phyloP scores from a whole-genome alignment of 2,888 invertebrate genomes.

The Ennomos quercinarius region DNA sequence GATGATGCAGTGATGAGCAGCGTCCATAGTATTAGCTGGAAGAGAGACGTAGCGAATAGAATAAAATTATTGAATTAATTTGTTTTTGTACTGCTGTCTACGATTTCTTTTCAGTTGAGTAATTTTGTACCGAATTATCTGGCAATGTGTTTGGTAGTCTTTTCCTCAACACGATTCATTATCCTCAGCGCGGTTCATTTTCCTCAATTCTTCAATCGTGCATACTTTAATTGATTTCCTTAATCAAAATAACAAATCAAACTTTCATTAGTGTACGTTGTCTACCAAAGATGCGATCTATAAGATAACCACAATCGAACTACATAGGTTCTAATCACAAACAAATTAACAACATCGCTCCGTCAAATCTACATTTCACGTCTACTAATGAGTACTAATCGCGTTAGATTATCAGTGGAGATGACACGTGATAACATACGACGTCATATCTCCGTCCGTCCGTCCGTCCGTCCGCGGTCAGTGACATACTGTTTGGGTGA shows the following conservation, averaged over 20 bases:
- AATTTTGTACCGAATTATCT: too few species aligned
- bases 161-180: too few species aligned
- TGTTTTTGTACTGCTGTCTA: too few species aligned
- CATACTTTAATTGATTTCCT: too few species aligned
- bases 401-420: conserved; percentile 6
- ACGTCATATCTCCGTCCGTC: conserved; percentile 9
- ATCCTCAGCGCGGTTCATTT: too few species aligned
- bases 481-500: conserved; percentile 61
- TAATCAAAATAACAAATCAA: too few species aligned
- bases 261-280: too few species aligned
- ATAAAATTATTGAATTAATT: too few species aligned
- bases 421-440: conserved; percentile 25
- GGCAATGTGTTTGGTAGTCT: too few species aligned
- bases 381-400: conserved; percentile 9
- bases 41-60: conserved; percentile 8
- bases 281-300: too few species aligned
- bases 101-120: too few species aligned
- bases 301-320: not conserved
- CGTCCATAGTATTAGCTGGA: conserved; percentile 55
- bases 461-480: conserved; percentile 45
- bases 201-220: too few species aligned
- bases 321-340: not conserved
- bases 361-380: conserved; percentile 1
- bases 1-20: conserved; percentile 45
- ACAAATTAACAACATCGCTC: not conserved